These are phyloP conservation scores for Nymphalis urticae DNA, from an alignment of 2,888 invertebrate species.

Conservation along the genomic window DNA sequence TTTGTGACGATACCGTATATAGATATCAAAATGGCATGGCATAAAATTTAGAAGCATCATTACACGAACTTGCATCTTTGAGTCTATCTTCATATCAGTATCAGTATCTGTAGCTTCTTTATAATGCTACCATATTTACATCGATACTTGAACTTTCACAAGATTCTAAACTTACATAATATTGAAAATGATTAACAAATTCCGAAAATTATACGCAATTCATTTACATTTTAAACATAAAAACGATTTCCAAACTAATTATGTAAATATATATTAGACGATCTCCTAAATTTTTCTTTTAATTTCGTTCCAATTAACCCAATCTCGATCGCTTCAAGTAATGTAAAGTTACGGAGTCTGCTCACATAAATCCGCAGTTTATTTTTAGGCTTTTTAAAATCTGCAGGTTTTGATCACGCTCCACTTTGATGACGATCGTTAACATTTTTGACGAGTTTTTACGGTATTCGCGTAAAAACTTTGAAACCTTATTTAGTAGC, in stretches of 20 bases:
- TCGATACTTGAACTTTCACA: too few relatives aligned
- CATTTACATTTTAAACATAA: neutral
- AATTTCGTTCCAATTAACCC: neutral
- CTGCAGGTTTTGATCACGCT: constrained; percentile 8
- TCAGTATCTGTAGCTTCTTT: too few relatives aligned
- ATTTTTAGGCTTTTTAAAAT: neutral
- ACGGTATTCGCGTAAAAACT: constrained; percentile 21
- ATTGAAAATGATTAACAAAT: neutral
- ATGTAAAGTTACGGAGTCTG: neutral
- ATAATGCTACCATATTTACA: too few relatives aligned
- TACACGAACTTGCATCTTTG: too few relatives aligned
- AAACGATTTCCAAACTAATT: neutral
- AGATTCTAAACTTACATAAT: too few relatives aligned
- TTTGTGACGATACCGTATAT: neutral
- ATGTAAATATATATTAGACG: neutral
- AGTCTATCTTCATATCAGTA: too few relatives aligned
- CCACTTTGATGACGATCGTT: constrained; percentile 7
- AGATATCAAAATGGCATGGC: neutral
- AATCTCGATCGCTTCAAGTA: neutral
- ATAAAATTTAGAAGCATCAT: too few relatives aligned
- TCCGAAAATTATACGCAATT: neutral
- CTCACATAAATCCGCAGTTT: neutral
- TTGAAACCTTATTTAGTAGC: constrained; percentile 19
- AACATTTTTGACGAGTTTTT: constrained; percentile 17
- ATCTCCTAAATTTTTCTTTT: neutral